Evolutionary conservation across 2,888 invertebrate genomes (phyloP), one percentile per base, ranked within the genome.

Genomic region (Drosophila barbarae): DNA sequence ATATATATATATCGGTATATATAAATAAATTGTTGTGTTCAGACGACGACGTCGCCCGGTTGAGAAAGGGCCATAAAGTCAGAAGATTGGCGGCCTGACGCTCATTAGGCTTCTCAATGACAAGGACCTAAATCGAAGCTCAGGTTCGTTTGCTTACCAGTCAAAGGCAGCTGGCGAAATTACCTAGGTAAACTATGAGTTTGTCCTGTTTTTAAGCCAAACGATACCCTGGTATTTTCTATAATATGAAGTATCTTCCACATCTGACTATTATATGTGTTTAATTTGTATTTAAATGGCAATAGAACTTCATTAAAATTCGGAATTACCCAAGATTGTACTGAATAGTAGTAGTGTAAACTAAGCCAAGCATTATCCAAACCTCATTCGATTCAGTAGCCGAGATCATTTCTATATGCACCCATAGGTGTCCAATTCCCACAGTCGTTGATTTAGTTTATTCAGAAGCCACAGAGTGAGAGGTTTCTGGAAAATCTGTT

Each of bases 11-110:
- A 32, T 7, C 30, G 13, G 12, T 30, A 42, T 50, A 32, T 36
- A 21, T 52, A 30, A 55, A 32, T 46, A 34, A 15, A 32, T 18
- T 28, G 36, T 2, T 18, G 3, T 32, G 44, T 26, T 39, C 32
- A 49, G 41, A 34, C 32, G 51, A 55, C 34, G 46, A 28, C 34
- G 28, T 26, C 41, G 41, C 26, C 41, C 38, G 35, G 38, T 35
- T 44, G 41, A 26, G 35, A 47, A 36, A 34, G 41, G 36, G 35
- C 53, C 34, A 52, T 50, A 65, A 63, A 71, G 61, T 63, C 57
- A 60, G 50, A 61, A 60, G 66, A 69, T 67, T 76, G 76, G 58
- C 66, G 71, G 58, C 58, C 42, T 57, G 46, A 47, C 69, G 60
- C 61, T 76, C 76, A 76, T 68, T 73, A 71, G 46, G 34, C 54